Percentiles rank a stretch among this genome's conserved stretches.
Conservation (phyloP, 2,113 vertebrate genomes). For the Phylloscopus trochiloides region DNA sequence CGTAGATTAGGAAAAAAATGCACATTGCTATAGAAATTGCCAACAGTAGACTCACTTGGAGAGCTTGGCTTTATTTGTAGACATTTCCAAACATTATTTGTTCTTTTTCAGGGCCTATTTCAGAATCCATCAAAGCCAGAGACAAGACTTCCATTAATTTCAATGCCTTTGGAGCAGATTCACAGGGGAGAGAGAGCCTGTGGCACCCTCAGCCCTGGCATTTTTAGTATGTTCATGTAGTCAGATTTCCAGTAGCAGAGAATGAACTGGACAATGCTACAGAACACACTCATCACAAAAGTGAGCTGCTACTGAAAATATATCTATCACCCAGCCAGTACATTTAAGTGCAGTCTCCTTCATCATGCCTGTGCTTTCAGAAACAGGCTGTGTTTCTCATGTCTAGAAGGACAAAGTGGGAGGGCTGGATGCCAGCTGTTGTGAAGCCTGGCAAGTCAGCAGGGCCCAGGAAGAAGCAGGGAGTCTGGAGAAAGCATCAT, state of each 20-base stretch:
- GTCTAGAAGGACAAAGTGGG: not conserved
- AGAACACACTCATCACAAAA: not conserved
- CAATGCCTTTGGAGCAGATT: not conserved
- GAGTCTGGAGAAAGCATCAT: not conserved
- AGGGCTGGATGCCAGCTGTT: not conserved
- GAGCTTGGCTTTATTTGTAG: constrained; percentile 26
- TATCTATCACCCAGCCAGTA: not conserved
- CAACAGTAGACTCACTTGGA: not conserved
- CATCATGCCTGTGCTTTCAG: not conserved
- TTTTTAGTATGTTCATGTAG: not conserved
- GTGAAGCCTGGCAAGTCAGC: not conserved
- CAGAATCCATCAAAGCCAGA: not conserved
- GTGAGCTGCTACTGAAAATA: not conserved
- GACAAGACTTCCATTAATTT: constrained; percentile 2
- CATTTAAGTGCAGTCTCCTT: not conserved
- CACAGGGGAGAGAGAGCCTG: not conserved
- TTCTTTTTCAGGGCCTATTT: constrained; percentile 12
- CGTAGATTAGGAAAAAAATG: constrained; percentile 10
- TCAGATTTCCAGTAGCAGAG: not conserved
- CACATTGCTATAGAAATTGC: constrained; percentile 12
- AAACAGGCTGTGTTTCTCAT: not conserved
- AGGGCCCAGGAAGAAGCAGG: not conserved
- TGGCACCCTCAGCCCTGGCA: not conserved
- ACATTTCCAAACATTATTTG: constrained; percentile 13
- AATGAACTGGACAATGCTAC: not conserved